Conservation (phyloP, 2,888 invertebrate genomes). For the Luperina nickerlii region DNA sequence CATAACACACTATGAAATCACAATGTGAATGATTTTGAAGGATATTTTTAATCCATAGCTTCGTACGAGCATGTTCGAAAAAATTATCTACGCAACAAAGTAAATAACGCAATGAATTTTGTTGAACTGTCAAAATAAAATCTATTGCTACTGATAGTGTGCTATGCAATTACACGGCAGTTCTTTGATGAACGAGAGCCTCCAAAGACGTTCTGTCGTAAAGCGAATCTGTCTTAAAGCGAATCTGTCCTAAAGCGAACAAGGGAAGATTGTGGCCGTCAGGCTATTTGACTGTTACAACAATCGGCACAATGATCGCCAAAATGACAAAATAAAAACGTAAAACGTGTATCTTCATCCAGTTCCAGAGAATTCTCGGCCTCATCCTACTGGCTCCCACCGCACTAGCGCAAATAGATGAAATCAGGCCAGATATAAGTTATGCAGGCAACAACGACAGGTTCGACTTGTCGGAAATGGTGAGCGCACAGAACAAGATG, state of each 20-base stretch:
- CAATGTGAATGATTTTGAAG: not conserved
- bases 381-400: slow-evolving; percentile 35
- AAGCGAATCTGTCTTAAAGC: no score
- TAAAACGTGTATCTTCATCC: not conserved
- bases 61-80: not conserved
- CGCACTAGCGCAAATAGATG: slow-evolving; percentile 65
- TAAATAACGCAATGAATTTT: not conserved
- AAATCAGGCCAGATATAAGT: slow-evolving; percentile 76
- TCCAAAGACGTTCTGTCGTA: not conserved
- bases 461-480: slow-evolving; percentile 75
- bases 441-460: slow-evolving; percentile 79
- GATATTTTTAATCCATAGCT: not conserved
- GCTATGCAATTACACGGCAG: not conserved
- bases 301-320: not conserved
- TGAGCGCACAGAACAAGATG: slow-evolving; percentile 68
- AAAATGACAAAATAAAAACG: not conserved
- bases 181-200: not conserved
- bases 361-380: slow-evolving; percentile 38
- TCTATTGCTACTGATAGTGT: not conserved
- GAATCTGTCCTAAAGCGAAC: no score
- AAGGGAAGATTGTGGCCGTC: not conserved
- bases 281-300: not conserved
- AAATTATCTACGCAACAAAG: not conserved
- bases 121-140: not conserved
- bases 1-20: not conserved